These are phyloP conservation scores for Sander lucioperca DNA, from an alignment of 2,113 vertebrate genomes.

Conservation along the genomic window DNA sequence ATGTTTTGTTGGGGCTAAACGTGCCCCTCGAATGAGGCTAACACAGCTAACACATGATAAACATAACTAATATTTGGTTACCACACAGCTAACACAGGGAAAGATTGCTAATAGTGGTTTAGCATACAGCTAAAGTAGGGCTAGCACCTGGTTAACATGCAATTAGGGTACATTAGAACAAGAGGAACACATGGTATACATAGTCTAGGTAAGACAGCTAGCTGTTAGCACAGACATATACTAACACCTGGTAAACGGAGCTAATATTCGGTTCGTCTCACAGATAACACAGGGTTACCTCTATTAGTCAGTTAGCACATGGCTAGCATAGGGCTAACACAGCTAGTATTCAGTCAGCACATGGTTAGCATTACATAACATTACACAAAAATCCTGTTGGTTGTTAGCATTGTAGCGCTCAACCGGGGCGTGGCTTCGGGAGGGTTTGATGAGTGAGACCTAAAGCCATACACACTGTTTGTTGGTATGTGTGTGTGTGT, in stretches of 20 bases:
- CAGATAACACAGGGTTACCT: background rate
- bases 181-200: no score
- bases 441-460: constrained; percentile 59
- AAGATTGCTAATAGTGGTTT: background rate
- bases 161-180: background rate
- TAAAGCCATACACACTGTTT: constrained; percentile 76
- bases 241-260: background rate
- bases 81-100: background rate
- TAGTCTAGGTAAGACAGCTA: background rate
- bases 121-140: background rate
- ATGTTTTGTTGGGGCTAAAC: no score
- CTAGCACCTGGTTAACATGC: background rate
- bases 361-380: background rate
- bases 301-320: background rate
- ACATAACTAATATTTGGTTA: background rate
- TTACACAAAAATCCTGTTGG: background rate
- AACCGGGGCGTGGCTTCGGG: constrained; percentile 47
- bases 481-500: constrained; percentile 37
- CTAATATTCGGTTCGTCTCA: background rate
- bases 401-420: background rate
- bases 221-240: background rate
- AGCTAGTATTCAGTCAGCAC: background rate
- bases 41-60: no score
- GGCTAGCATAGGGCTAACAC: no score
- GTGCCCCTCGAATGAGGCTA: no score